phyloP scores from a whole-genome alignment of 2,113 vertebrate species.

The Pollachius pollachius region DNA sequence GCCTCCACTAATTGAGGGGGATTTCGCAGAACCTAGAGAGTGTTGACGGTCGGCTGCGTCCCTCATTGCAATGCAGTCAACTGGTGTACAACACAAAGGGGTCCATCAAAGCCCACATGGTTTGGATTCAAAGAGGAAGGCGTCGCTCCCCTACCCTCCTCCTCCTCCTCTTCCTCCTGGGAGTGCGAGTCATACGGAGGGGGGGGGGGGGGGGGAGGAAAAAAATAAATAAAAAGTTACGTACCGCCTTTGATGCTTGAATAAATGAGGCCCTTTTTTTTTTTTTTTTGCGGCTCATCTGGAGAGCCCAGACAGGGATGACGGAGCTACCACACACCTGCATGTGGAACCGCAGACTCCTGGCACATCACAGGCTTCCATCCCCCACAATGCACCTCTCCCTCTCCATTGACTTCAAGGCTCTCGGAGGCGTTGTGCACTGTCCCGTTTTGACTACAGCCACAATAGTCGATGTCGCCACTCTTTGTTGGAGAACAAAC shows the following conservation, averaged over 20 bases:
- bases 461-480: not conserved
- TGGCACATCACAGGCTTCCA: too few species aligned
- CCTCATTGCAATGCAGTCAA: slow-evolving; percentile 28
- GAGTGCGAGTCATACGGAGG: slow-evolving; percentile 58
- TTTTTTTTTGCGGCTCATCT: slow-evolving; percentile 55
- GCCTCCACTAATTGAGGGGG: too few species aligned
- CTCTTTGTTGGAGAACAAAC: not conserved
- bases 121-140: slow-evolving; percentile 66
- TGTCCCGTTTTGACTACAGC: slow-evolving; percentile 15
- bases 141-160: too few species aligned
- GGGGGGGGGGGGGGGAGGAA: too few species aligned
- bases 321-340: slow-evolving; percentile 56
- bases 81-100: slow-evolving; percentile 61
- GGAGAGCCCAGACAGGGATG: slow-evolving; percentile 52
- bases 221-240: slow-evolving; percentile 48
- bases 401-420: too few species aligned
- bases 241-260: slow-evolving; percentile 68
- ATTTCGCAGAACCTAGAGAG: too few species aligned
- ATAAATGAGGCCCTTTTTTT: slow-evolving; percentile 58
- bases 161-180: slow-evolving; percentile 39
- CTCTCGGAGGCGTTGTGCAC: too few species aligned
- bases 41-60: too few species aligned
- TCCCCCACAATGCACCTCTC: too few species aligned
- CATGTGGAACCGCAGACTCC: slow-evolving; percentile 50
- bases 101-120: slow-evolving; percentile 67